phyloP scores from a whole-genome alignment of 1,140 invertebrate genomes.

The Phortica variegata region DNA sequence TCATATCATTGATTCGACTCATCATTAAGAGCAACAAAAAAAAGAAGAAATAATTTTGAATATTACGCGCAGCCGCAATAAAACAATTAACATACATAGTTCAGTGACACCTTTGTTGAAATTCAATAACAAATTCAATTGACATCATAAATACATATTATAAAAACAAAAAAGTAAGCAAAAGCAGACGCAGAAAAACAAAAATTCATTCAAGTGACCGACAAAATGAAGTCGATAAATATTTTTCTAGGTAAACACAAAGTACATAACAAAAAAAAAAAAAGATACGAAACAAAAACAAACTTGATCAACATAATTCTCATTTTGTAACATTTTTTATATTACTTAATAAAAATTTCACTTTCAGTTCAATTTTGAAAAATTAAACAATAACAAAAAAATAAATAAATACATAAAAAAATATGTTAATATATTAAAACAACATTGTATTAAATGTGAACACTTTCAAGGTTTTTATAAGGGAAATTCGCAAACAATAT shows the following conservation, averaged over 20 bases:
- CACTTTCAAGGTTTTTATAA: too few species aligned
- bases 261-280: neutral
- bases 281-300: conserved; percentile 1
- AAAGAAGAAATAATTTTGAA: neutral
- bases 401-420: neutral
- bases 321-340: neutral
- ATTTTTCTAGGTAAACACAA: conserved; percentile 1
- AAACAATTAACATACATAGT: conserved; percentile 21
- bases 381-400: neutral
- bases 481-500: too few species aligned
- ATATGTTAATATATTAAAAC: too few species aligned
- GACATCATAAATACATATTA: neutral
- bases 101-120: conserved; percentile 39
- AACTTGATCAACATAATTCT: conserved; percentile 11
- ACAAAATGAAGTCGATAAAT: conserved; percentile 1
- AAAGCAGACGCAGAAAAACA: conserved; percentile 17
- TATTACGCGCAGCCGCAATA: too few species aligned
- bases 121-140: conserved; percentile 42
- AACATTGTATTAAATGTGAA: too few species aligned
- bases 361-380: neutral
- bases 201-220: too few species aligned
- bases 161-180: neutral
- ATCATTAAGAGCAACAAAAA: neutral
- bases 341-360: neutral
- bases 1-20: too few species aligned